A percentile compares a stretch with the other conserved stretches of the same genome.
Evolutionary conservation across 2,113 vertebrate genomes (phyloP).

Genomic region (Axis porcinus): DNA sequence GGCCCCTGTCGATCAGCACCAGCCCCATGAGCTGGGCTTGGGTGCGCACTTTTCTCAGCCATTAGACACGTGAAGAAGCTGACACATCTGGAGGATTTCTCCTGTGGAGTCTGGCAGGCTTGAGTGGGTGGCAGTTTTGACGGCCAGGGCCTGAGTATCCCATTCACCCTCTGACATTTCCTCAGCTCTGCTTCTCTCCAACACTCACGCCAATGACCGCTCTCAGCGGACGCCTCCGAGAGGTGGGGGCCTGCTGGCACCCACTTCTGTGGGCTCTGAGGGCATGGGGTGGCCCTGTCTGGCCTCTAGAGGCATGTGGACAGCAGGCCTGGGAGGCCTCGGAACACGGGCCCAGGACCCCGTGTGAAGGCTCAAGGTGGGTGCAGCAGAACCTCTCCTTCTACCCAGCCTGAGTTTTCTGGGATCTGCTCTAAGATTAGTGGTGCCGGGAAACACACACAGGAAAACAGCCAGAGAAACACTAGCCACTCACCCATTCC

Average conservation of each 20-base stretch:
- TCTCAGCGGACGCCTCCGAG: neutral
- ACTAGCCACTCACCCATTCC: neutral
- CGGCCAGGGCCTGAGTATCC: slow-evolving; percentile 30
- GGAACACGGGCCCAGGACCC: neutral
- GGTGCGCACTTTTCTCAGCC: neutral
- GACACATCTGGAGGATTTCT: slow-evolving; percentile 6
- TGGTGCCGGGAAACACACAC: neutral
- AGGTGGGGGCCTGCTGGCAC: slow-evolving; percentile 27
- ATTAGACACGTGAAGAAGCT: neutral
- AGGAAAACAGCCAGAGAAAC: neutral
- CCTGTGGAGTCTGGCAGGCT: slow-evolving; percentile 50
- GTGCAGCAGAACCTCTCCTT: neutral
- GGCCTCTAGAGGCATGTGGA: neutral
- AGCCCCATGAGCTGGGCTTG: neutral
- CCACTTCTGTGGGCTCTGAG: neutral
- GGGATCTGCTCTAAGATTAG: neutral
- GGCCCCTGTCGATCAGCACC: neutral
- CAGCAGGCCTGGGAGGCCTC: neutral
- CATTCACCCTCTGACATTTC: slow-evolving; percentile 38
- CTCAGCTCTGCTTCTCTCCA: neutral
- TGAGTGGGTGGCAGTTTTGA: slow-evolving; percentile 44
- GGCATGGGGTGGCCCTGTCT: neutral
- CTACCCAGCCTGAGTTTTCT: neutral
- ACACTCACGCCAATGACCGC: neutral
- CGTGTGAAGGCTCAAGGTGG: rapidly evolving